phyloP scores from a whole-genome alignment of 2,888 invertebrate genomes.

The Agrochola circellaris region DNA sequence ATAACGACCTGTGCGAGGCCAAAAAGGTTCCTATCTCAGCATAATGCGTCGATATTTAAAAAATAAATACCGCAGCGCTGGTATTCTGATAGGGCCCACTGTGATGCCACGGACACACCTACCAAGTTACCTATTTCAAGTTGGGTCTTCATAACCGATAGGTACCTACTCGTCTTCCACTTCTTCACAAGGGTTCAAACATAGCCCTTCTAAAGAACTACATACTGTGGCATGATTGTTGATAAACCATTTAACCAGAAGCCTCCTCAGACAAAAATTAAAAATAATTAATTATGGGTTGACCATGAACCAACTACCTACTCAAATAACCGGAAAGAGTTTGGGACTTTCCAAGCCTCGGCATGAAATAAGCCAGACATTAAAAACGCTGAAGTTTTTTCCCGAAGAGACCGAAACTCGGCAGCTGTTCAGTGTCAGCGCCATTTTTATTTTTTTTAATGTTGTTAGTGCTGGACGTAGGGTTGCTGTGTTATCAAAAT shows the following conservation, averaged over 20 bases:
- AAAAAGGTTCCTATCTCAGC: no score
- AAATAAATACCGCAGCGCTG: no score
- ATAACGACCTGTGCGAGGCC: no score
- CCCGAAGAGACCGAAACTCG: background rate
- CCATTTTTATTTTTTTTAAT: slow-evolving; percentile 37
- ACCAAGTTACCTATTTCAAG: no score
- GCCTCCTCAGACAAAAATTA: background rate
- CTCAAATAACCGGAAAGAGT: background rate
- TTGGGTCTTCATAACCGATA: background rate
- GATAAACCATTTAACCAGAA: background rate
- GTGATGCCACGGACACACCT: no score
- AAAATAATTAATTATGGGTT: background rate
- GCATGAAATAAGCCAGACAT: slow-evolving; percentile 24
- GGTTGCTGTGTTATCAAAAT: slow-evolving; percentile 9
- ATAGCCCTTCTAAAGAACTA: background rate
- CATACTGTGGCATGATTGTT: background rate
- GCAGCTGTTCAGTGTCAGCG: slow-evolving; percentile 34
- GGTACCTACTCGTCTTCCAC: background rate
- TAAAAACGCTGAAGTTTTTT: slow-evolving; percentile 1
- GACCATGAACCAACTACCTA: background rate
- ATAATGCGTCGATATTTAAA: no score
- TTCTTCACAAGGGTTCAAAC: background rate
- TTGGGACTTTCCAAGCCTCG: slow-evolving; percentile 1
- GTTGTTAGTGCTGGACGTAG: slow-evolving; percentile 7
- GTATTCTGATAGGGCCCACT: no score